These are phyloP conservation scores for Austrolebias charrua DNA, from an alignment of 2,797 vertebrate genomes.

Conservation along the genomic window DNA sequence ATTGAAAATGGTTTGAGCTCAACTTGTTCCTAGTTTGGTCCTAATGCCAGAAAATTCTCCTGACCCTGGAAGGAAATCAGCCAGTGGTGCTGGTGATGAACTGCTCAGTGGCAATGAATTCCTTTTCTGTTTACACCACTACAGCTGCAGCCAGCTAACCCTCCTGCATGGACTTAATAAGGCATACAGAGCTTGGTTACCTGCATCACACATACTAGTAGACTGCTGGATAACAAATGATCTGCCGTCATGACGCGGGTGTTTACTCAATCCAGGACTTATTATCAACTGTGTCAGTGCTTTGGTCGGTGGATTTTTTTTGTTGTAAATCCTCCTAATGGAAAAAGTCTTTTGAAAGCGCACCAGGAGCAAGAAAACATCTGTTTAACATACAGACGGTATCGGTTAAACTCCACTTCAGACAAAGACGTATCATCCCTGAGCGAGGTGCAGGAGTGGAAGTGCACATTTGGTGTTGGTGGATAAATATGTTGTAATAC, in stretches of 20 bases:
- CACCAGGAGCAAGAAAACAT: slow-evolving; percentile 54
- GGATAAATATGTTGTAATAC: slow-evolving; percentile 30
- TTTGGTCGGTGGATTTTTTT: slow-evolving; percentile 53
- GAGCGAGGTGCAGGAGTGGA: slow-evolving; percentile 51
- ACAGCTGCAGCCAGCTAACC: slow-evolving; percentile 31
- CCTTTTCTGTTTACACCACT: slow-evolving; percentile 51
- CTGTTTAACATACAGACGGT: slow-evolving; percentile 52
- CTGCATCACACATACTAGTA: slow-evolving; percentile 40
- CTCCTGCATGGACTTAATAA: slow-evolving; percentile 41
- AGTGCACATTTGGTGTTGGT: slow-evolving; percentile 46
- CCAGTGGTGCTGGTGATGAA: slow-evolving; percentile 32
- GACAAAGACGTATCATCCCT: slow-evolving; percentile 50
- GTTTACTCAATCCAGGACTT: slow-evolving; percentile 70
- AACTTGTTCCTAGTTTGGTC: slow-evolving; percentile 59
- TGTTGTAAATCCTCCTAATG: slow-evolving; percentile 54
- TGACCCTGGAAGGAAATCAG: slow-evolving; percentile 64
- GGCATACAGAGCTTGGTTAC: slow-evolving; percentile 49
- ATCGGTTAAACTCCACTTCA: slow-evolving; percentile 42
- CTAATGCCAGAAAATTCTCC: slow-evolving; percentile 48
- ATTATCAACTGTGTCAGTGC: slow-evolving; percentile 63
- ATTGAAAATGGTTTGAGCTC: slow-evolving; percentile 41
- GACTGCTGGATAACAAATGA: slow-evolving; percentile 48
- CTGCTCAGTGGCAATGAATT: slow-evolving; percentile 43
- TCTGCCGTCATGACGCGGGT: slow-evolving; percentile 34
- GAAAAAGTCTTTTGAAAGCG: slow-evolving; percentile 42